Evolutionary conservation across 2,113 vertebrate genomes (phyloP).

Genomic region (Trinectes maculatus): DNA sequence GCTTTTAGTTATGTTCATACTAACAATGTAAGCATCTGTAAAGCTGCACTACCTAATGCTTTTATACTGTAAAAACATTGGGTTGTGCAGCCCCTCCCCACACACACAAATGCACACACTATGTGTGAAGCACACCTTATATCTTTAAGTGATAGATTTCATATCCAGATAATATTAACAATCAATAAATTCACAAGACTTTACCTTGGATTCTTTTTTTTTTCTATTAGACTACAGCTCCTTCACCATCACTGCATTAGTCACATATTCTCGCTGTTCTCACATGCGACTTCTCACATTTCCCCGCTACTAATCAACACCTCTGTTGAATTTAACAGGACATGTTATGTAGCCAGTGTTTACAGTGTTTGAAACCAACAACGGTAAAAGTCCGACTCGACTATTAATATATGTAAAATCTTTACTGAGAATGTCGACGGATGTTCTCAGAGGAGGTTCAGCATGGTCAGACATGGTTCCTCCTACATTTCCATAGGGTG

Average conservation of each 20-base stretch:
- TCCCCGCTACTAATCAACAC: conserved; percentile 37
- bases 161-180: conserved; percentile 21
- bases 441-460: background rate
- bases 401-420: background rate
- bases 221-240: background rate
- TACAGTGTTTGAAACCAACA: background rate
- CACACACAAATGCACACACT: too few species aligned
- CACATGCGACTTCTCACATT: background rate
- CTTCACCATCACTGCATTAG: background rate
- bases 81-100: too few species aligned
- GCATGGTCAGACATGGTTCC: background rate
- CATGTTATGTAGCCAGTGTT: background rate
- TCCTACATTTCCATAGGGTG: conserved; percentile 6
- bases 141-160: too few species aligned
- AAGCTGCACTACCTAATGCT: too few species aligned
- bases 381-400: background rate
- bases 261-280: conserved; percentile 4
- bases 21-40: background rate
- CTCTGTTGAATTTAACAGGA: background rate
- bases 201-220: background rate
- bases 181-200: background rate
- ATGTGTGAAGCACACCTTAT: too few species aligned
- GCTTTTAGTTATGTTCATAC: background rate
- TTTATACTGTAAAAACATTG: too few species aligned
- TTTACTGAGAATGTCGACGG: background rate